These are phyloP conservation scores for Macrophya annulata DNA, from an alignment of 2,888 invertebrate genomes.

Conservation along the genomic window DNA sequence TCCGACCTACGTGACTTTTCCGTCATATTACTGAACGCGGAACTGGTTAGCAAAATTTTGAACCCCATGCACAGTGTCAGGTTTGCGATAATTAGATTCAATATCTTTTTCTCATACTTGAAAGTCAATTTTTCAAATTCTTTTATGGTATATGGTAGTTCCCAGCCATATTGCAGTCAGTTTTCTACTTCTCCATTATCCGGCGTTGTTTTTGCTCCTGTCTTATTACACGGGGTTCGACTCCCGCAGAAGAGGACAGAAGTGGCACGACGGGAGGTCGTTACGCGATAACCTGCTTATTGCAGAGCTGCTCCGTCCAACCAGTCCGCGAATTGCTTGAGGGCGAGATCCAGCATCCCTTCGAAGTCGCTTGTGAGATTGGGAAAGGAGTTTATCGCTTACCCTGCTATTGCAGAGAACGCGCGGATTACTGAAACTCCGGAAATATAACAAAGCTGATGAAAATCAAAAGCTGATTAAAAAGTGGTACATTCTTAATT, in stretches of 20 bases:
- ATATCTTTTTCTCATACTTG: neutral
- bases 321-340: conserved; percentile 30
- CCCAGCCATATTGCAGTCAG: conserved; percentile 1
- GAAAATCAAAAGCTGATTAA: conserved; percentile 10
- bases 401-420: neutral
- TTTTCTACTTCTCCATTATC: neutral
- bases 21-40: neutral
- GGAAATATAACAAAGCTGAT: neutral
- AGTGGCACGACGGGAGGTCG: conserved; percentile 33
- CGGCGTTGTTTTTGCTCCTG: conserved; percentile 33
- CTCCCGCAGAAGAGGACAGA: conserved; percentile 29
- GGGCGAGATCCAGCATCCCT: conserved; percentile 21
- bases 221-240: conserved; percentile 39
- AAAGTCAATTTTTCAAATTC: neutral
- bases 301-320: conserved; percentile 34
- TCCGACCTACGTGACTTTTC: conserved; percentile 32
- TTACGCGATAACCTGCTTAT: conserved; percentile 52
- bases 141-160: neutral
- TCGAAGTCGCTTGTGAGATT: conserved; percentile 34
- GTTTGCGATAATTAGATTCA: neutral
- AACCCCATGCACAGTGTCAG: neutral
- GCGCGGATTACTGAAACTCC: neutral
- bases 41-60: neutral
- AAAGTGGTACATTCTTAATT: conserved; percentile 5
- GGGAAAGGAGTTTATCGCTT: conserved; percentile 40